phyloP scores from a whole-genome alignment of 2,797 vertebrate genomes.

The Fringilla coelebs region DNA sequence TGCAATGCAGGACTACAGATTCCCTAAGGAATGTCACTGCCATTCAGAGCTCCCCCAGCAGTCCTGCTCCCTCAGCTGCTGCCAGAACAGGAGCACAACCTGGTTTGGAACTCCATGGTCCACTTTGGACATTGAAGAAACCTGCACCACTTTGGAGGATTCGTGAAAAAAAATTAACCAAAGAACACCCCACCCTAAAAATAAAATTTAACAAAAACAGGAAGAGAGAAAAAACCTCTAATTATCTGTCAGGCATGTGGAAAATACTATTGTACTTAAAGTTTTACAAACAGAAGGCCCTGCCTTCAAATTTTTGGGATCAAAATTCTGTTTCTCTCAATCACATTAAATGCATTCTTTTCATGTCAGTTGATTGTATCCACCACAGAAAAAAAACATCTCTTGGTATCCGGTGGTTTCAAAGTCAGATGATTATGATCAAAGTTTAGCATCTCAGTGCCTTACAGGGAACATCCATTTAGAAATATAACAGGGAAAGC shows the following conservation, averaged over 20 bases:
- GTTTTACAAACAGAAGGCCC: conserved; percentile 11
- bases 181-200: not conserved
- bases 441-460: conserved; percentile 12
- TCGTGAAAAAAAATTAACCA: not conserved
- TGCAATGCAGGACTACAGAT: not conserved
- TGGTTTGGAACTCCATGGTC: not conserved
- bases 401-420: conserved; percentile 27
- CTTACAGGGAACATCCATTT: conserved; percentile 51
- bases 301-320: not conserved
- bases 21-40: not conserved
- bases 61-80: not conserved
- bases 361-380: not conserved
- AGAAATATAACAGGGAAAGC: not conserved
- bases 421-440: conserved; percentile 26
- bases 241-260: not conserved
- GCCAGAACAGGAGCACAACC: not conserved
- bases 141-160: not conserved
- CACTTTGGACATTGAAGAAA: not conserved
- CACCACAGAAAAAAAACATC: not conserved
- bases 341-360: conserved; percentile 1
- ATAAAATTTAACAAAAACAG: not conserved
- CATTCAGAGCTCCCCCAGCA: not conserved
- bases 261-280: not conserved
- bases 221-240: not conserved
- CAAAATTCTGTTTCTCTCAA: conserved; percentile 11